These are phyloP conservation scores for Leptodactylus fuscus DNA, from an alignment of 2,113 vertebrate species.

Conservation along the genomic window DNA sequence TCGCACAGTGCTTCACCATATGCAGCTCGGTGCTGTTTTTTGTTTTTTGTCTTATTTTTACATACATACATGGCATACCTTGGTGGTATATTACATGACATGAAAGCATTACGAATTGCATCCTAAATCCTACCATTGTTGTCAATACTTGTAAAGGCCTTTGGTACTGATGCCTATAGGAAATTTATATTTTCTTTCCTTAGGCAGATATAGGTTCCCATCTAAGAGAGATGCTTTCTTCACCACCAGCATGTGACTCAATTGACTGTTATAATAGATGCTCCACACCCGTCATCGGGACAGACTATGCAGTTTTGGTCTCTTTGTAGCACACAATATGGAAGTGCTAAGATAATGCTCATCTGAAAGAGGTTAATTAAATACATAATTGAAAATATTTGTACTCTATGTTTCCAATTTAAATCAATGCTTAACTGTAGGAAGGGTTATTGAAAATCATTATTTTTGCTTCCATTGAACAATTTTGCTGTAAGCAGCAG, in stretches of 20 bases:
- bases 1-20: too few relatives aligned
- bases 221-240: background rate
- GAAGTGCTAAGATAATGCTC: background rate
- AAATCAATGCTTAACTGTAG: constrained; percentile 14
- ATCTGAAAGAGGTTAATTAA: background rate
- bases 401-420: background rate
- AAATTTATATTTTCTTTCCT: background rate
- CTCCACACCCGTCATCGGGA: background rate
- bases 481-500: background rate
- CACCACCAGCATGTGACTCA: background rate
- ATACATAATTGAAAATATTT: constrained; percentile 4
- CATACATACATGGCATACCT: too few relatives aligned
- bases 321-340: background rate
- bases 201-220: background rate
- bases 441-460: background rate
- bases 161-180: background rate
- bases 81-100: too few relatives aligned
- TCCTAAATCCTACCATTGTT: too few relatives aligned
- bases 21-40: too few relatives aligned
- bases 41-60: too few relatives aligned
- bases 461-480: background rate
- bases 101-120: too few relatives aligned
- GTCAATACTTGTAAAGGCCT: too few relatives aligned
- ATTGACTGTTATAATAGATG: background rate
- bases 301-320: too few relatives aligned